Evolutionary conservation across 2,888 invertebrate species (phyloP), one percentile per base, ranked within the genome.

Genomic region (Matsumyia berberina): DNA sequence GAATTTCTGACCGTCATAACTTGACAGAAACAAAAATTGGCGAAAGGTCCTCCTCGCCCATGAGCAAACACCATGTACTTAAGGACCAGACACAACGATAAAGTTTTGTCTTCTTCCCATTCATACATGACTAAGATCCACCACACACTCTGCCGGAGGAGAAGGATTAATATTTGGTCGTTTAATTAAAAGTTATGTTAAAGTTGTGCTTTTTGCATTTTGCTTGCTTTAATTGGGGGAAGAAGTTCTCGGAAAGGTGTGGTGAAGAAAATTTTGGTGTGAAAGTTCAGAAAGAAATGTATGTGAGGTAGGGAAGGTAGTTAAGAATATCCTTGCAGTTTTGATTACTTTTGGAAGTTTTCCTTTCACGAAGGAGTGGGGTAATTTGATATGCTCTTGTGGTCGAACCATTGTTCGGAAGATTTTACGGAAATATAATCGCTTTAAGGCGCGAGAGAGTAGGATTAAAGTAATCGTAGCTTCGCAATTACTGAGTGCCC

Each of bases 161-260:
- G 12, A 8, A 57, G 33, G 70, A 49, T 70, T 70, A 49, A 70
- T 58, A 57, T 57, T 70, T 11, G 57, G 57, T 49, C 37, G 49
- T 70, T 58, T 58, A 70, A 70, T 70, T 70, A 58, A 70, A 70
- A 70, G 58, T 70, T 70, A 37, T 24, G 35, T 49, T 46, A 46
- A 12, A 35, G 12, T 12, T 42, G 42, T 7, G 5, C 37, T 35
- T 49, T 37, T 49, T 8, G 49, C 46, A 58, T 49, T 17, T 33
- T 44, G 19, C 44, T 7, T 67, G 42, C 66, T 39, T 55, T 46
- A 69, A 57, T 57, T 69, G 9, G 19, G 5, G 8, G 19, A 9
- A 24, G 24, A 24, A 24, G 24, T 24, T 24, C 24, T 24, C 4
- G 24, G 24, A 24, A 3, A 24, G 24, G 51, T 51, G 29, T 17